Base-by-base conservation (phyloP, 2,888 invertebrate species). In the Drosophila testacea region DNA sequence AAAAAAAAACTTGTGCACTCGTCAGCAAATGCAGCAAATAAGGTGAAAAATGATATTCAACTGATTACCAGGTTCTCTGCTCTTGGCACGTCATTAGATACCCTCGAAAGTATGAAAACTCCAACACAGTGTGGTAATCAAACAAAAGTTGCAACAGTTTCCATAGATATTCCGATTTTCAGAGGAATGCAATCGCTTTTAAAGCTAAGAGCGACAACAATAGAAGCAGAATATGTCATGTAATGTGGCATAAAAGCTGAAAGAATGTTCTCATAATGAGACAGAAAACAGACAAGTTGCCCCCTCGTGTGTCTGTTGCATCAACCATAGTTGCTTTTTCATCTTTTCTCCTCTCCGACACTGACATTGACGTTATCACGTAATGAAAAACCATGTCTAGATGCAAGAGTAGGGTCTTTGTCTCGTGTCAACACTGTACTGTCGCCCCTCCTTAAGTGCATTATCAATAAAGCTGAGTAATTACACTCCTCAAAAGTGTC, bases 391-490 rank as follows among this genome's bases (percentile, higher is more conserved):
- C 38, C 54, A 52, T 47, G 44, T 56, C 65, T 47, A 44, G 60
- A 44, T 32, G 47, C 52, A 30, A 11, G 16, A 34, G 47, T 16
- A 42, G 52, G 22, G n/a, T 60, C 57, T 50, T 47, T 69, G 61
- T 70, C n/a, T 46, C n/a, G n/a, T n/a, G n/a, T n/a, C n/a, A n/a
- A n/a, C n/a, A n/a, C n/a, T n/a, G n/a, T n/a, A n/a, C 56, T 44
- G 41, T 30, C 47, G 30, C 52, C 48, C 51, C 63, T 42, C 47
- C 34, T 30, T 27, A 46, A 52, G 44, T 66, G 56, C 54, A 69
- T 46, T 70, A 70, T 71, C 60, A 73, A 63, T 59, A 69, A 69
- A 59, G 76, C 82, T 78, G 75, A 70, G 79, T 74, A 81, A 77
- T 81, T 59, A 64, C 51, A 63, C 28, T 59, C 48, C 46, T 50